A percentile compares a stretch with the other conserved stretches of the same genome.
These are phyloP conservation scores for Copsychus sechellarum DNA, from an alignment of 2,113 vertebrate genomes.

Conservation along the genomic window DNA sequence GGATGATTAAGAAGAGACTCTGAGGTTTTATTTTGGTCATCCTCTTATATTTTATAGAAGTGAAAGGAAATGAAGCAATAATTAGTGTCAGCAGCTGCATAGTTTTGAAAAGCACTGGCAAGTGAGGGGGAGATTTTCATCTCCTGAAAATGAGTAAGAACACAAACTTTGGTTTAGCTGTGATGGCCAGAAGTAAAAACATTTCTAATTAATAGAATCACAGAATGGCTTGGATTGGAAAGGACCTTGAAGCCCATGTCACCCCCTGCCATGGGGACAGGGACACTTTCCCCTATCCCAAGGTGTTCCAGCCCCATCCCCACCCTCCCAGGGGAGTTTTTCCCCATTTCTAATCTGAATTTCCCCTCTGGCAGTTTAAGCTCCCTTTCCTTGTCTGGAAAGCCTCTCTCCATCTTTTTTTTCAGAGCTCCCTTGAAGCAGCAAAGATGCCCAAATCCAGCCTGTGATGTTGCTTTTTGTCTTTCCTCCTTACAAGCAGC, in stretches of 20 bases:
- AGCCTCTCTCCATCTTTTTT: background rate
- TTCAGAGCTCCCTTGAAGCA: background rate
- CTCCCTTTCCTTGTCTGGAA: background rate
- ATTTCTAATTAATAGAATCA: background rate
- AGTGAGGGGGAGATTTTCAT: background rate
- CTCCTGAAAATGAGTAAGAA: background rate
- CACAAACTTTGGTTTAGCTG: background rate
- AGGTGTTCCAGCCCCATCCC: background rate
- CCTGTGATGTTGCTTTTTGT: background rate
- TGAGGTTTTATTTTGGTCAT: background rate
- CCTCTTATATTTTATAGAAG: background rate
- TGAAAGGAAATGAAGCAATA: constrained; percentile 2
- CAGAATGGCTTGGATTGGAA: background rate
- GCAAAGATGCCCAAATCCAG: background rate
- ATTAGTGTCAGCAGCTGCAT: background rate
- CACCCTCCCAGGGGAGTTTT: background rate
- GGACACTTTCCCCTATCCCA: rapidly evolving
- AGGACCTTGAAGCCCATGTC: background rate
- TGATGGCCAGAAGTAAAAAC: background rate
- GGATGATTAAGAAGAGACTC: background rate
- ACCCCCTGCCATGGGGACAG: background rate
- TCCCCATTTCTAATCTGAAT: background rate
- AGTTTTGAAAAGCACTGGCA: background rate
- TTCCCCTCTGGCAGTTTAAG: background rate
- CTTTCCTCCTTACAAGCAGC: background rate